Evolutionary conservation across 53 echinoderm and acorn worm species (phyloP).

Genomic region (Holothuria leucospilota): DNA sequence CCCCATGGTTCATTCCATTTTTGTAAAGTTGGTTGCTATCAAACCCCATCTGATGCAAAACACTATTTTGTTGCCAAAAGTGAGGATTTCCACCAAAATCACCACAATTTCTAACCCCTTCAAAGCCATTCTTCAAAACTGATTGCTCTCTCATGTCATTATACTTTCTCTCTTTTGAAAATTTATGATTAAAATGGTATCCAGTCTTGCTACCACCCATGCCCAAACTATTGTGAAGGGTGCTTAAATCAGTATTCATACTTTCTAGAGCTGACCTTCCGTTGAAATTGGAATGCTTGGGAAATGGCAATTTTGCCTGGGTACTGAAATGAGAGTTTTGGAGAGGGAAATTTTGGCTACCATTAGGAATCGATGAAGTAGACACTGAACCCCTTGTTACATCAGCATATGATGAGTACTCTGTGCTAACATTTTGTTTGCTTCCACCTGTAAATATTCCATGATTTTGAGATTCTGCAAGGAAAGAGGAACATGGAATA

Average conservation of each 20-base stretch:
- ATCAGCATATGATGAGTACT: conserved; percentile 45
- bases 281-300: background rate
- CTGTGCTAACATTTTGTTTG: background rate
- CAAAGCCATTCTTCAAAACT: background rate
- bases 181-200: background rate
- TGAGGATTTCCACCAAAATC: conserved; percentile 23
- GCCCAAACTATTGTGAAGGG: background rate
- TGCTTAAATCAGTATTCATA: too few relatives aligned
- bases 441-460: too few relatives aligned
- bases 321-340: background rate
- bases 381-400: conserved; percentile 27
- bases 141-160: too few relatives aligned
- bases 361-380: background rate
- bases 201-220: conserved; percentile 5
- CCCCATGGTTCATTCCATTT: background rate
- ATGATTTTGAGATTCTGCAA: too few relatives aligned
- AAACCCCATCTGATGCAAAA: conserved; percentile 4
- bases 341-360: background rate
- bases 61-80: background rate
- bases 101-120: conserved; percentile 17
- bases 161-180: too few relatives aligned
- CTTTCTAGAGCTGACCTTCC: background rate
- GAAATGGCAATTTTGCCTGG: conserved; percentile 15
- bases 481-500: too few relatives aligned
- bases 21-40: background rate